Conservation (phyloP, 2,113 vertebrate species). For the Pelmatolapia mariae region DNA sequence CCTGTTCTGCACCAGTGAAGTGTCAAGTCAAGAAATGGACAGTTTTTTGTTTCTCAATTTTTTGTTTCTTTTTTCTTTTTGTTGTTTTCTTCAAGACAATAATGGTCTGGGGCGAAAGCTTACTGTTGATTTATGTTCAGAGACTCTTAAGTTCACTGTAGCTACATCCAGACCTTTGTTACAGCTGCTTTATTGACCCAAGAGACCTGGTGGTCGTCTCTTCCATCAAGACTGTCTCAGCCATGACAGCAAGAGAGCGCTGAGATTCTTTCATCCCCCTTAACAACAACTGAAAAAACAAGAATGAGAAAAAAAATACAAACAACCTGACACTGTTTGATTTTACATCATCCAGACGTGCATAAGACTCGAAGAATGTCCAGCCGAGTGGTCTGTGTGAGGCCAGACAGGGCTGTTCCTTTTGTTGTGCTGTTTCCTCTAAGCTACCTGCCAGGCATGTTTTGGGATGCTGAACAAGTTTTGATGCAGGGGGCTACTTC, state of each 20-base stretch:
- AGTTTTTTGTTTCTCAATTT: neutral
- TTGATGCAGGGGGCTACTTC: neutral
- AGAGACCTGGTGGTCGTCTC: neutral
- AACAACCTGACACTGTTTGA: neutral
- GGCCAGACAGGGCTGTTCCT: neutral
- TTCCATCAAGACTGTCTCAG: neutral
- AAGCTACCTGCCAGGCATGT: neutral
- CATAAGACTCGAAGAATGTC: slow-evolving; percentile 9
- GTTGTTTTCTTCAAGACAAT: neutral
- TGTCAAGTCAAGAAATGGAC: neutral
- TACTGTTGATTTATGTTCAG: neutral
- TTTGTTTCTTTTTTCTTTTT: neutral
- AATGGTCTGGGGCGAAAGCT: neutral
- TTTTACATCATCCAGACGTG: neutral
- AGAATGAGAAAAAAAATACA: neutral
- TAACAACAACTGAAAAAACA: neutral
- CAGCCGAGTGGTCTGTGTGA: neutral
- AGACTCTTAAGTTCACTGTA: neutral
- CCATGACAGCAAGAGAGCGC: neutral
- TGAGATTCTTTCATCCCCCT: neutral
- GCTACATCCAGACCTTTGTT: neutral
- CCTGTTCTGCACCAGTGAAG: neutral
- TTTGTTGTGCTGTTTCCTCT: neutral
- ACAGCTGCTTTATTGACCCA: neutral
- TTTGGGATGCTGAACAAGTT: neutral